These are phyloP conservation scores for Pseudachorutes palmiensis DNA, from an alignment of 1,140 invertebrate species.

Conservation along the genomic window DNA sequence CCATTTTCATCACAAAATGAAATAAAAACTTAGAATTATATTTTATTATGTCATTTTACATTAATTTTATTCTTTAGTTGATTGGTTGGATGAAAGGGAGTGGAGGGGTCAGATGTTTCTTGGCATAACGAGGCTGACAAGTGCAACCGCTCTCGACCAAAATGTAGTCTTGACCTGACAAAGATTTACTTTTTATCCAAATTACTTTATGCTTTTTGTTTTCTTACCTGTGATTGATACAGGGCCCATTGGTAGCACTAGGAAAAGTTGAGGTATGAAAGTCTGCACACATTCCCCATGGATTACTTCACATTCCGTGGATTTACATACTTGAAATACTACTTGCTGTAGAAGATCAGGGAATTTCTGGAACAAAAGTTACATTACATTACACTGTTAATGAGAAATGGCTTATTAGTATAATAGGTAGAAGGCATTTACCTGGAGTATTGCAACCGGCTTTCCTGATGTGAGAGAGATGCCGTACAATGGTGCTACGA, in stretches of 20 bases:
- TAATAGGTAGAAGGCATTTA: background rate
- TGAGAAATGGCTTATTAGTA: too few relatives aligned
- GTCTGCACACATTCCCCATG: slow-evolving; percentile 83
- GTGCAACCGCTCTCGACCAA: slow-evolving; percentile 85
- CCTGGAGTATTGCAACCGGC: slow-evolving; percentile 10
- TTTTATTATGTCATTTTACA: background rate
- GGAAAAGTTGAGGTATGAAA: slow-evolving; percentile 80
- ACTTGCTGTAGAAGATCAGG: slow-evolving; percentile 88
- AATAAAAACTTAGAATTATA: too few relatives aligned
- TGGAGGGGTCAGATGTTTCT: slow-evolving; percentile 33
- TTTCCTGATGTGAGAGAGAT: slow-evolving; percentile 82
- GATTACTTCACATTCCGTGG: slow-evolving; percentile 75
- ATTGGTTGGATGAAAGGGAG: slow-evolving; percentile 33
- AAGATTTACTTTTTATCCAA: background rate
- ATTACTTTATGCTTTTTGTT: background rate
- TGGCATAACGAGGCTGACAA: slow-evolving; percentile 70
- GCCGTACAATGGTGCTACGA: slow-evolving; percentile 54
- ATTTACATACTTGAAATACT: slow-evolving; percentile 79
- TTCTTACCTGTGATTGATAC: slow-evolving; percentile 65
- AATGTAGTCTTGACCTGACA: slow-evolving; percentile 70
- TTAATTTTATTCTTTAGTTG: background rate
- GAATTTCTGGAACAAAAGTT: slow-evolving; percentile 61
- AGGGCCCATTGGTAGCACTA: slow-evolving; percentile 79
- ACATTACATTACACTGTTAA: background rate
- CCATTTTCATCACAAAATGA: too few relatives aligned